A percentile compares a stretch with the other conserved stretches of the same genome.
Evolutionary conservation across 2,113 vertebrate genomes (phyloP).

Genomic region (Ovis canadensis): DNA sequence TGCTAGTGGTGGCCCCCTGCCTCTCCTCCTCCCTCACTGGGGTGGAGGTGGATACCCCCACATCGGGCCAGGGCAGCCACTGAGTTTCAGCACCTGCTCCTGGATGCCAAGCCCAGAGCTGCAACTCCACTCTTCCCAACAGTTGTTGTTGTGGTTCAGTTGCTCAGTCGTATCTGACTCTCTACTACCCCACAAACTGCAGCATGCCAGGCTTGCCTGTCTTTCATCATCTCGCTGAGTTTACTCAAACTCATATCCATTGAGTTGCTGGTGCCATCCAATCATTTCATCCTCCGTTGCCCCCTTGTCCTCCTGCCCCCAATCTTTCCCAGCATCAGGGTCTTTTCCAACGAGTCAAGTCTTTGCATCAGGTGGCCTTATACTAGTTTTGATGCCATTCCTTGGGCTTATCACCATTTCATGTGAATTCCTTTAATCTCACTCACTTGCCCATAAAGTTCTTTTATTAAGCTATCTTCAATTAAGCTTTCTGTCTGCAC

Average conservation of each 20-base stretch:
- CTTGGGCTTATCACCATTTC: background rate
- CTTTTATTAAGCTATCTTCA: background rate
- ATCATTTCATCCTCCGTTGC: background rate
- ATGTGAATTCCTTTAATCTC: background rate
- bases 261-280: background rate
- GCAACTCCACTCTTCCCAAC: background rate
- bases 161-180: background rate
- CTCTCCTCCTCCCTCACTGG: background rate
- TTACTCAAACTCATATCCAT: background rate
- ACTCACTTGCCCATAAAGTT: background rate
- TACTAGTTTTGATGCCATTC: background rate
- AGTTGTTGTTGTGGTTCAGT: background rate
- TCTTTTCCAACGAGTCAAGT: background rate
- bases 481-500: background rate
- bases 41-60: fast-evolving
- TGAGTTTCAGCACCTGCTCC: background rate
- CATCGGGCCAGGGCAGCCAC: fast-evolving
- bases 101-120: background rate
- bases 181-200: fast-evolving
- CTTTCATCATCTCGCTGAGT: background rate
- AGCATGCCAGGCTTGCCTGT: background rate
- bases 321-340: background rate
- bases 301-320: background rate
- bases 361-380: background rate
- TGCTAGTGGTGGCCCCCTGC: no score